Base-by-base conservation (phyloP, 2,888 invertebrate species). In the Eilema depressum region DNA sequence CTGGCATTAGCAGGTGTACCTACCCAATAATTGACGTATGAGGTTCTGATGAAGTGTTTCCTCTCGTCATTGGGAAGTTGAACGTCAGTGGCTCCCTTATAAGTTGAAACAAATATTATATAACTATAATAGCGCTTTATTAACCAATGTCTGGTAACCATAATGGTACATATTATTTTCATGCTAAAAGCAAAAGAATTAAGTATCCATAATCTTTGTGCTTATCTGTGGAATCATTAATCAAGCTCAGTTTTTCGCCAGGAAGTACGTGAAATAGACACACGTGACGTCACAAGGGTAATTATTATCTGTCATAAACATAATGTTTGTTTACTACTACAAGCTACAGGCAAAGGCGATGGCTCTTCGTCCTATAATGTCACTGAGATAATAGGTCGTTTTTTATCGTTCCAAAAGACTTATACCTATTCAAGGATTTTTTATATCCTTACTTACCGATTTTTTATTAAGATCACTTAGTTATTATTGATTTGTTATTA, bases 301-400 rank as follows among this genome's bases (percentile, higher is more conserved):
- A 63, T 28, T 53, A 64, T 56, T 65, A 23, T 23, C 30, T 33
- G 33, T 33, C 57, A 23, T 33, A 56, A 63, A 47, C 26, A 28
- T 23, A 57, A 33, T 57, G 33, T 25, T 65, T 56, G 28, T 53
- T 53, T 57, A 57, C 30, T 11, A 20, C 25, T 12, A 41, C 4
- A 10, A 12, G 37, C 37, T 37, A 14, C 23, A 37, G 37, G 41
- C 41, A 63, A 63, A 63, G 63, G 41, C 41, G 63, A 63, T 63
- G 63, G 8, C 63, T 63, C 20, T 37, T 41, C 41, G 41, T 63
- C 63, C 63, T 63, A 63, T 37, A 37, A 37, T 63, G 37, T 25
- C 63, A 64, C 47, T n/a, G n/a, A 63, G 12, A 47, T 47, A 26
- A 47, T 64, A 23, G 65, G 65, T 57, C 65, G 33, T 65, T 65